Base-by-base conservation (phyloP, 2,113 vertebrate species). In the Myanophis thanlyinensis region DNA sequence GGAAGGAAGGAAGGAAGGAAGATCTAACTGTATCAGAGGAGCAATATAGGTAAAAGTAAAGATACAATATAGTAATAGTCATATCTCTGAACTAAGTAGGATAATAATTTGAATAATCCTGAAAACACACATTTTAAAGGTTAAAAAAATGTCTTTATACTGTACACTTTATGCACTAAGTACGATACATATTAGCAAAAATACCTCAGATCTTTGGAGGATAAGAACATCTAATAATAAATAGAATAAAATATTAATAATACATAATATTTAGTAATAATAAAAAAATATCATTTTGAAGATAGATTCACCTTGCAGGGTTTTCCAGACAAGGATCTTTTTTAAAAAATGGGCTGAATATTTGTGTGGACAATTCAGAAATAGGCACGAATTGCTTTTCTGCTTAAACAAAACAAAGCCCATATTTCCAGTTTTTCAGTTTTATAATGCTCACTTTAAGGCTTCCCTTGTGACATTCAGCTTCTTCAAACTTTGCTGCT, bases 51-150 rank as follows among this genome's bases (percentile, higher is more conserved):
- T 93, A 59, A 95, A 88, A 93, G 92, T 59, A 95, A 93, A 35
- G 44, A 87, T 90, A 80, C 40, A 88, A 56, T 95, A 93, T 93
- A 95, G 93, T 95, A 94, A 44, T 91, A 73, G n/a, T 7, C n/a
- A 73, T 73, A 40, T 73, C n/a, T 18, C 67, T 73, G n/a, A 40
- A 3, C 67, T 73, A 35, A 35, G 5, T 73, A 46, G 35, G 53
- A 18, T 35, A 40, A 56, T 59, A 5, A 46, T 0, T 15, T 47
- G 9, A 52, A 90, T 90, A 52, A 40, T 84, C n/a, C n/a, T 51
- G 59, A 67, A 80, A 35, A 48, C 2, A 51, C 8, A 22, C 7
- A 40, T 27, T 87, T 87, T 56, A 62, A 52, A 59, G 12, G 27
- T 91, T 3, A 23, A 54, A 46, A 53, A 48, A 62, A 48, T 86